Base-by-base conservation (phyloP, 2,888 invertebrate species). In the Dasypolia templi region DNA sequence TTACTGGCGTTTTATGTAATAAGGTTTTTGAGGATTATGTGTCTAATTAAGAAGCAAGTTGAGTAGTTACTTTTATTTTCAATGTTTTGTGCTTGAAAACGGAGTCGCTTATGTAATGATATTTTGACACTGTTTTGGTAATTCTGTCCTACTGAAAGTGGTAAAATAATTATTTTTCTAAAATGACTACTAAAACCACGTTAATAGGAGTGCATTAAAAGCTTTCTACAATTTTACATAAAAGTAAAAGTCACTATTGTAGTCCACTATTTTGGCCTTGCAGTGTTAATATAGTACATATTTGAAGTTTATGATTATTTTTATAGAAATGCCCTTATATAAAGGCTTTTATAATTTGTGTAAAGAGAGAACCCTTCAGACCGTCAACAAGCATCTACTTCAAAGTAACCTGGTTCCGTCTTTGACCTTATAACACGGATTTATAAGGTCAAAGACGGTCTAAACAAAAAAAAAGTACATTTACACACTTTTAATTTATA, bases 141-240 rank as follows among this genome's bases (percentile, higher is more conserved):
- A n/a, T n/a, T n/a, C n/a, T n/a, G n/a, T n/a, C n/a, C n/a, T n/a
- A n/a, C n/a, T n/a, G n/a, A n/a, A n/a, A n/a, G n/a, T n/a, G n/a
- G n/a, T n/a, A n/a, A n/a, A n/a, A n/a, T n/a, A n/a, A n/a, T n/a
- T n/a, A n/a, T n/a, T 68, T 29, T 2, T 3, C 4, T 49, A 42
- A 51, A 63, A 51, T 56, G 14, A 7, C 6, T 32, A 17, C 11
- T 46, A 26, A 64, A 68, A 73, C 72, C 44, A 46, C 51, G 53
- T 62, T n/a, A 32, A 35, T 51, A 81, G 14, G 2, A 32, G 29
- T 51, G 55, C 62, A 71, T 58, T 67, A 75, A 68, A 65, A 65
- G 49, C 74, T 76, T 75, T 84, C 75, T 72, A 72, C 49, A 66
- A 26, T 53, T 58, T 66, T 35, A 44, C 2, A 35, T 56, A 62